These are phyloP conservation scores for Ormyrus rosae DNA, from an alignment of 2,888 invertebrate genomes.

Conservation along the genomic window DNA sequence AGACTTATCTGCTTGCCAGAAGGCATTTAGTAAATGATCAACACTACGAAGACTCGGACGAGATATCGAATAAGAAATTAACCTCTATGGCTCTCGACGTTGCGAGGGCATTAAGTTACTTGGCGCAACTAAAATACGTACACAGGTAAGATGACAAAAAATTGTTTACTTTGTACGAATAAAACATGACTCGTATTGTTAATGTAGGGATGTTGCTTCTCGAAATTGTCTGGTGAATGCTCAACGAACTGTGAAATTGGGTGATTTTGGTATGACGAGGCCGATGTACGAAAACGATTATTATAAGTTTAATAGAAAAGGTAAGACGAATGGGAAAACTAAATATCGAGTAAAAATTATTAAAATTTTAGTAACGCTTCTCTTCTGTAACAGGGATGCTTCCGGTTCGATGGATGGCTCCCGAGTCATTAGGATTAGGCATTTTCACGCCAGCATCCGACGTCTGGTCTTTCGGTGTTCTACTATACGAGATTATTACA, in stretches of 20 bases:
- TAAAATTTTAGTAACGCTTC: no score
- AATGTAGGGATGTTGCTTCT: conserved; percentile 85
- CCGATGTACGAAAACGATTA: conserved; percentile 92
- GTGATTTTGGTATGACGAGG: conserved; percentile 95
- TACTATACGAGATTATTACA: conserved; percentile 91
- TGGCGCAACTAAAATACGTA: conserved; percentile 90
- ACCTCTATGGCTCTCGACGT: conserved; percentile 93
- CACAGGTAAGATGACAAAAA: conserved; percentile 78
- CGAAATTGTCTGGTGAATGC: conserved; percentile 88
- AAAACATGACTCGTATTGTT: conserved; percentile 11
- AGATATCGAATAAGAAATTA: conserved; percentile 86
- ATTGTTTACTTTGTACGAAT: neutral
- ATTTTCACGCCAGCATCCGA: conserved; percentile 92
- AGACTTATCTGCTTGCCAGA: conserved; percentile 90
- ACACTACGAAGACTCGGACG: conserved; percentile 82
- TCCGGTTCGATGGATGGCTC: conserved; percentile 96
- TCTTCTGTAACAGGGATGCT: conserved; percentile 79
- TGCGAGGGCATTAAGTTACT: conserved; percentile 89
- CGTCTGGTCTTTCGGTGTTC: conserved; percentile 93
- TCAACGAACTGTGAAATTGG: conserved; percentile 84
- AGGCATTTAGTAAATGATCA: conserved; percentile 86
- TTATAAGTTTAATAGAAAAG: conserved; percentile 91
- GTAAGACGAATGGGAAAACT: conserved; percentile 67
- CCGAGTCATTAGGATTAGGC: conserved; percentile 89
- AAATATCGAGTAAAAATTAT: no score